A percentile compares a stretch with the other conserved stretches of the same genome.
phyloP scores from a whole-genome alignment of 2,888 invertebrate genomes.

The Alviniconcha strummeri region DNA sequence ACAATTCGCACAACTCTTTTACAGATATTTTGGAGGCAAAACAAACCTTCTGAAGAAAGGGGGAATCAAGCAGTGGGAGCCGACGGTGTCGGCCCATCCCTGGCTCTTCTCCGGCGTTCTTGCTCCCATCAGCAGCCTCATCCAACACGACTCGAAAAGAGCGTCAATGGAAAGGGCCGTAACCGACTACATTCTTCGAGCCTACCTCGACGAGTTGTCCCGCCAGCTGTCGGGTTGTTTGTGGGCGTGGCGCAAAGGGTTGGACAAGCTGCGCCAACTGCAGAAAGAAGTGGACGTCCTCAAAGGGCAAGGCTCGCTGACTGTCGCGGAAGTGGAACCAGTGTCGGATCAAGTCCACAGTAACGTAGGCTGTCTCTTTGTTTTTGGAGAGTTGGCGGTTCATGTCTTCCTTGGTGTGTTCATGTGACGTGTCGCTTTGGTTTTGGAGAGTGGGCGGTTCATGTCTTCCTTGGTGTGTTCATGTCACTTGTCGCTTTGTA shows the following conservation, averaged over 20 bases:
- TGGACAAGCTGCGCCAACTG: background rate
- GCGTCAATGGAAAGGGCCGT: slow-evolving; percentile 36
- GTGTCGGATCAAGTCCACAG: background rate
- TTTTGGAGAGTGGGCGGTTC: too few relatives aligned
- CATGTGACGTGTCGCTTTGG: too few relatives aligned
- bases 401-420: too few relatives aligned
- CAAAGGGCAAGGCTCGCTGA: background rate
- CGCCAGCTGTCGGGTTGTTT: slow-evolving; percentile 6
- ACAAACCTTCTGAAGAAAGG: slow-evolving; percentile 34
- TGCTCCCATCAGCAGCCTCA: slow-evolving; percentile 35
- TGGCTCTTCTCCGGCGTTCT: slow-evolving; percentile 43
- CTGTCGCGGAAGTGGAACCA: background rate
- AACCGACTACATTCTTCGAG: slow-evolving; percentile 29
- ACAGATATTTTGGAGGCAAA: slow-evolving; percentile 41
- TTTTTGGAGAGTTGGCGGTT: too few relatives aligned
- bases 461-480: too few relatives aligned
- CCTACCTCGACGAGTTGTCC: slow-evolving; percentile 33
- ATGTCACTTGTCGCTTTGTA: too few relatives aligned
- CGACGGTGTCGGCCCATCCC: slow-evolving; percentile 37
- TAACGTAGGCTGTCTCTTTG: too few relatives aligned
- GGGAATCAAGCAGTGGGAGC: slow-evolving; percentile 35
- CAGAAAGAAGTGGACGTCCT: background rate
- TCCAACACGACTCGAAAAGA: slow-evolving; percentile 36
- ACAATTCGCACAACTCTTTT: background rate
- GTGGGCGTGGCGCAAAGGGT: background rate